A percentile compares a stretch with the other conserved stretches of the same genome.
These are phyloP conservation scores for Liodrosophila aerea DNA, from an alignment of 2,888 invertebrate genomes.

Conservation along the genomic window DNA sequence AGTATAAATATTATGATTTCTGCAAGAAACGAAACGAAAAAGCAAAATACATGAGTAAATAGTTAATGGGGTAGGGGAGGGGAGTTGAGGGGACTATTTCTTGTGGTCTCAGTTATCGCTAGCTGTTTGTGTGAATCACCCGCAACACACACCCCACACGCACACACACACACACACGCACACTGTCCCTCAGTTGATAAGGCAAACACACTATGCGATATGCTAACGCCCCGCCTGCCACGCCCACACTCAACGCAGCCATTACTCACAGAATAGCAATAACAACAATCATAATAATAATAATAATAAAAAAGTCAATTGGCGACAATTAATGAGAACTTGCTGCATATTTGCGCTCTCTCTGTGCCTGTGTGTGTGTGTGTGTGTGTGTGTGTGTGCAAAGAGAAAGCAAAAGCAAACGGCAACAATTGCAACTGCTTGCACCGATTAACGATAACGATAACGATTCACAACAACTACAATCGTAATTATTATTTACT, in stretches of 20 bases:
- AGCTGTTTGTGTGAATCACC: conserved; percentile 13
- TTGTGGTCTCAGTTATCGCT: conserved; percentile 28
- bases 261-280: conserved; percentile 37
- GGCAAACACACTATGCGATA: conserved; percentile 43
- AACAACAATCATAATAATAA: background rate
- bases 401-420: conserved; percentile 52
- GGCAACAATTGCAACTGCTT: conserved; percentile 34
- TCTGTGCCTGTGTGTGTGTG: too few species aligned
- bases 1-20: too few species aligned
- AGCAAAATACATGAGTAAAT: too few species aligned
- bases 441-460: conserved; percentile 19
- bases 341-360: conserved; percentile 4
- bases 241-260: conserved; percentile 46
- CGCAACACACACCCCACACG: conserved; percentile 3
- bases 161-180: conserved; percentile 6
- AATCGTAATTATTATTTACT: too few species aligned
- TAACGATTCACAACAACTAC: conserved; percentile 26
- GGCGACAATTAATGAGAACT: conserved; percentile 57
- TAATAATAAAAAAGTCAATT: conserved; percentile 39
- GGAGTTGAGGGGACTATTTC: too few species aligned
- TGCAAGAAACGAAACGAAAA: too few species aligned
- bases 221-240: conserved; percentile 32
- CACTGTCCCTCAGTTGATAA: conserved; percentile 46
- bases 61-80: too few species aligned
- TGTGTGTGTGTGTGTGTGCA: conserved; percentile 5